Base-by-base conservation (phyloP, 2,888 invertebrate species). In the Geotrupes spiniger region DNA sequence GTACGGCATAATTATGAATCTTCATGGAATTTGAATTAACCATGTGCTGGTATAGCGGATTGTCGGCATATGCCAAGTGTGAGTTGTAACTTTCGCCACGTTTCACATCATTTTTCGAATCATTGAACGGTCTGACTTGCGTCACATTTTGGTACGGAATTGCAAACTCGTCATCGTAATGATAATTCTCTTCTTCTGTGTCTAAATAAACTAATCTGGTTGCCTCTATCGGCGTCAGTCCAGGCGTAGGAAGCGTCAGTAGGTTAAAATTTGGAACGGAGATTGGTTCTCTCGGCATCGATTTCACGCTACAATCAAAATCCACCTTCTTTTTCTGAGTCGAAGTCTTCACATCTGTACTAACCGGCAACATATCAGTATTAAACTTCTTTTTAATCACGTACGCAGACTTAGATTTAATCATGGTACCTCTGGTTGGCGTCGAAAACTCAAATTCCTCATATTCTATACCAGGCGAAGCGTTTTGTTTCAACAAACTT, bases 231-330 rank as follows among this genome's bases (percentile, higher is more conserved):
- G 86, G 84, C 0, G 85, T 83, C 38, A 85, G 71, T 12, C 79
- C 81, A 5, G 83, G 83, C 2, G 83, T 82, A 25, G 83, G 82
- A 28, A 83, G 70, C 2, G 79, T 77, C 58, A 85, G 74, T 4
- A 63, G 51, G 66, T 81, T 81, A 66, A 87, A 86, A 69, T 87
- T 87, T 57, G 87, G 87, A 60, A 87, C 87, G 2, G 87, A 87
- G 38, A 84, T 79, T 1, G 84, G 85, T 60, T 87, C 87, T 42
- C 85, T 76, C 1, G 83, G 74, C 68, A 84, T 74, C 46, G 75
- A 70, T 29, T 63, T 62, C 8, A 53, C 73, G n/a, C 66, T 59
- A 49, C 58, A 63, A 50, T 70, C 72, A 54, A 71, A 70, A 46
- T 74, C 74, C 1, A 73, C 69, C 4, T 66, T 59, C 46, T 68